These are phyloP conservation scores for Agapostemon virescens DNA, from an alignment of 2,888 invertebrate species.

Conservation along the genomic window DNA sequence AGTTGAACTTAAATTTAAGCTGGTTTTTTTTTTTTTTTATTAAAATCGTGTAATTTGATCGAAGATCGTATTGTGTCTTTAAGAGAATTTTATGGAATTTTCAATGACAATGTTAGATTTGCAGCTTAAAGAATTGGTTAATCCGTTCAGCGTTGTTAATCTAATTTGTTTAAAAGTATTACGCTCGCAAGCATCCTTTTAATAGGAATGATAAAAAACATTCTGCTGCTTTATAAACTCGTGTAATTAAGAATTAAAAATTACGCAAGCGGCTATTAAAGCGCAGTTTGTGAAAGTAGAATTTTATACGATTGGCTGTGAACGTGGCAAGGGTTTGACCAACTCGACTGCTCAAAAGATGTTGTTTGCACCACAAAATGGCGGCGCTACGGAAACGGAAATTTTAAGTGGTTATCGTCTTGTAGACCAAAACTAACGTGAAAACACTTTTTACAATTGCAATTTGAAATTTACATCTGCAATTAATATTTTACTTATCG, in stretches of 20 bases:
- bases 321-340: background rate
- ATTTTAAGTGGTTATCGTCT: background rate
- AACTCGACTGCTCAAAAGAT: background rate
- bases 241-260: background rate
- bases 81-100: background rate
- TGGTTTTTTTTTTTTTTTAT: no score
- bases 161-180: background rate
- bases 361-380: background rate
- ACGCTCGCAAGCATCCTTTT: background rate
- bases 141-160: background rate
- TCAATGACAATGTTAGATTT: background rate
- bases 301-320: background rate
- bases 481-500: background rate
- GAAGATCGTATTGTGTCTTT: background rate
- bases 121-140: background rate
- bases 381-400: background rate
- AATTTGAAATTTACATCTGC: no score
- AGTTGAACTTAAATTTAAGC: background rate
- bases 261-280: background rate
- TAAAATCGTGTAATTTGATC: background rate
- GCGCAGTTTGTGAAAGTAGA: constrained; percentile 1
- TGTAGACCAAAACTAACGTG: no score
- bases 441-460: background rate
- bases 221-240: background rate
- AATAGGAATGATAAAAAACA: no score